These are phyloP conservation scores for Thamnaconus septentrionalis DNA, from an alignment of 2,113 vertebrate genomes.

Conservation along the genomic window DNA sequence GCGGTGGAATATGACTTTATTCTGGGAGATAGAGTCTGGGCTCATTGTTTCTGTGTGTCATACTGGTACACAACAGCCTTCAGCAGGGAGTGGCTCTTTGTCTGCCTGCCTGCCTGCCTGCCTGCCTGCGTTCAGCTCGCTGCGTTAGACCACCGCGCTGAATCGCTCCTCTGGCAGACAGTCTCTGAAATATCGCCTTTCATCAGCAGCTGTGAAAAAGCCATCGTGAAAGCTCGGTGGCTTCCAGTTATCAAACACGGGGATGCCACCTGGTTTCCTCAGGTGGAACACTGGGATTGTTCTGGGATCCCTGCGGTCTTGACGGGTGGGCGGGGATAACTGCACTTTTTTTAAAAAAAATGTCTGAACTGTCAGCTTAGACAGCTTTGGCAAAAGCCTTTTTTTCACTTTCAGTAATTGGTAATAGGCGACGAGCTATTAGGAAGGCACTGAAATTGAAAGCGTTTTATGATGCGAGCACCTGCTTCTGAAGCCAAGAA, in stretches of 20 bases:
- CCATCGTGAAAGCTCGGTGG: conserved; percentile 45
- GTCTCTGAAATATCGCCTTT: conserved; percentile 46
- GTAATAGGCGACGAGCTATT: conserved; percentile 46
- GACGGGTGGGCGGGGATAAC: conserved; percentile 26
- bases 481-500: conserved; percentile 57
- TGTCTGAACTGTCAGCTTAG: conserved; percentile 16
- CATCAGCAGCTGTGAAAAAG: conserved; percentile 29
- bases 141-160: conserved; percentile 12
- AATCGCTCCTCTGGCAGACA: conserved; percentile 25
- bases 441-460: conserved; percentile 39
- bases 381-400: conserved; percentile 36
- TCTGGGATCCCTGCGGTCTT: conserved; percentile 14
- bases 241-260: conserved; percentile 50
- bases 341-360: conserved; percentile 25
- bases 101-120: conserved; percentile 45
- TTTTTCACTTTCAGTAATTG: conserved; percentile 59
- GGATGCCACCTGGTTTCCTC: conserved; percentile 25
- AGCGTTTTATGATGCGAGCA: conserved; percentile 53
- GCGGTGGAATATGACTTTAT: conserved; percentile 31
- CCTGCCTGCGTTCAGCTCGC: conserved; percentile 20
- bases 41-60: conserved; percentile 20
- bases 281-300: conserved; percentile 43
- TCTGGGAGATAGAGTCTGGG: conserved; percentile 12
- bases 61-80: conserved; percentile 26
- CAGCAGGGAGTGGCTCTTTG: conserved; percentile 58